phyloP scores from a whole-genome alignment of 2,797 vertebrate species.

The Rousettus madagascariensis region DNA sequence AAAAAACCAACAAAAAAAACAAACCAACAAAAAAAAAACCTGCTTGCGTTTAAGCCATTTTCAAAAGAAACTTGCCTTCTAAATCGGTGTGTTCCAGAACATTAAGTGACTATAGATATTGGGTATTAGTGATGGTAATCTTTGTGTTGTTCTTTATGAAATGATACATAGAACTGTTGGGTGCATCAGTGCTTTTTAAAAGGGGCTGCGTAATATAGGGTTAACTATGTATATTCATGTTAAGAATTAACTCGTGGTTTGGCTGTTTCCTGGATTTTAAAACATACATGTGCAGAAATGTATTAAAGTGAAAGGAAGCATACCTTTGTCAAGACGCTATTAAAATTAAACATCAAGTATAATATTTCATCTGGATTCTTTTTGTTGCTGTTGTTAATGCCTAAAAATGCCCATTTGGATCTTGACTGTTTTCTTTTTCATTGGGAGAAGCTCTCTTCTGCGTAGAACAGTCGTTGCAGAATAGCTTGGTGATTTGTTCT shows the following conservation, averaged over 20 bases:
- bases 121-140: conserved; percentile 87
- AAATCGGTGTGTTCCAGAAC: conserved; percentile 83
- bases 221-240: conserved; percentile 84
- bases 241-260: conserved; percentile 84
- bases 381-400: conserved; percentile 76
- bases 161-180: conserved; percentile 82
- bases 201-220: conserved; percentile 80
- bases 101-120: conserved; percentile 85
- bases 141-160: conserved; percentile 86
- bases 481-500: conserved; percentile 92
- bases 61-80: conserved; percentile 86
- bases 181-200: conserved; percentile 83
- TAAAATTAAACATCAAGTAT: conserved; percentile 79
- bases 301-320: conserved; percentile 84
- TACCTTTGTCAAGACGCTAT: conserved; percentile 83
- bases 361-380: conserved; percentile 77
- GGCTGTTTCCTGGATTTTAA: conserved; percentile 86
- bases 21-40: background rate
- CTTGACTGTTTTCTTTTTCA: conserved; percentile 58
- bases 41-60: conserved; percentile 85
- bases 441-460: conserved; percentile 83
- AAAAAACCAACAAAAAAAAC: background rate
- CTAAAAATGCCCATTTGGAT: conserved; percentile 83
- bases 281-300: conserved; percentile 77
- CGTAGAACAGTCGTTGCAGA: conserved; percentile 86